Percentiles rank a stretch among this genome's conserved stretches.
Conservation (phyloP, 2,888 invertebrate genomes). For the Empis stercorea region DNA sequence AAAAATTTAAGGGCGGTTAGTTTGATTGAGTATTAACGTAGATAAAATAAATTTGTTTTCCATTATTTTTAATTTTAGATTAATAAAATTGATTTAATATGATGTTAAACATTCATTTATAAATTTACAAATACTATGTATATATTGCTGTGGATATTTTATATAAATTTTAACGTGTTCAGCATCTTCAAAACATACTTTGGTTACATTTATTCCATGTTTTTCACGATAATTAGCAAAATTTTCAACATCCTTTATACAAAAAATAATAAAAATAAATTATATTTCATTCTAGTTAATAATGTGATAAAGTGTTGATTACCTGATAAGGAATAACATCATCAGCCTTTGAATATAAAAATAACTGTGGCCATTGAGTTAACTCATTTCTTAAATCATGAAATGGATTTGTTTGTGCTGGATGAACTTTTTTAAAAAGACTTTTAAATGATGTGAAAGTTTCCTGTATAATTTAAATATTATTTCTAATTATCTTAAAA, state of each 20-base stretch:
- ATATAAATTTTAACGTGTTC: constrained; percentile 62
- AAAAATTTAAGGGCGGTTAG: too few relatives aligned
- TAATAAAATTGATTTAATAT: too few relatives aligned
- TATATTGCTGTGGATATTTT: constrained; percentile 47
- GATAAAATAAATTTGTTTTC: too few relatives aligned
- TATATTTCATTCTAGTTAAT: too few relatives aligned
- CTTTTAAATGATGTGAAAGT: constrained; percentile 32
- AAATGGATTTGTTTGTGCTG: constrained; percentile 44
- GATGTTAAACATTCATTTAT: constrained; percentile 42
- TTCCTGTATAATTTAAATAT: constrained; percentile 27
- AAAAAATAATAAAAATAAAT: constrained; percentile 4
- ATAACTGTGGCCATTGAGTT: constrained; percentile 53
- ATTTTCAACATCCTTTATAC: constrained; percentile 48
- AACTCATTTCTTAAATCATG: constrained; percentile 44
- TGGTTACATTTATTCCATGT: constrained; percentile 46
- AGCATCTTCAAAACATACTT: constrained; percentile 53
- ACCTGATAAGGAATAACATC: constrained; percentile 49
- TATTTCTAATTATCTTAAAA: too few relatives aligned
- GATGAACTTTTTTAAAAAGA: constrained; percentile 30
- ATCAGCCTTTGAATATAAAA: constrained; percentile 59
- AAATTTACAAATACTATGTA: constrained; percentile 45
- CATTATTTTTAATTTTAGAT: too few relatives aligned
- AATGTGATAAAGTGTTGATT: too few relatives aligned
- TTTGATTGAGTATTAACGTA: too few relatives aligned
- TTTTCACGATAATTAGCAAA: constrained; percentile 46